Evolutionary conservation across 2,113 vertebrate genomes (phyloP).

Genomic region (Gavia stellata): DNA sequence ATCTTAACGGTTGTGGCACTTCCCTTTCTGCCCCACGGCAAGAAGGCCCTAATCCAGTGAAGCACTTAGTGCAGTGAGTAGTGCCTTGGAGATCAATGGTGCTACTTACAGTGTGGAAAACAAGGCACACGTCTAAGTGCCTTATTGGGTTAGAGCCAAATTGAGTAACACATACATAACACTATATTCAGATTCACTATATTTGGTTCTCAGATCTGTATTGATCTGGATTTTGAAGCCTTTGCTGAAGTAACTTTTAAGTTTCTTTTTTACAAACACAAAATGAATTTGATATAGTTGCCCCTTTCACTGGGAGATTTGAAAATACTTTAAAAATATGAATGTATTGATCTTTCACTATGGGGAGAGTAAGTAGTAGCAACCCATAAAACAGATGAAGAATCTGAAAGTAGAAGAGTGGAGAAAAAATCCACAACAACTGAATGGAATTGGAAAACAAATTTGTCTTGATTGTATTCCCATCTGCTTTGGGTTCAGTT

Average conservation of each 20-base stretch:
- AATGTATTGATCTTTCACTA: slow-evolving; percentile 56
- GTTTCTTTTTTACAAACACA: neutral
- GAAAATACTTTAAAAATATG: slow-evolving; percentile 56
- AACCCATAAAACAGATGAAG: slow-evolving; percentile 34
- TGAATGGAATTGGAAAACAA: slow-evolving; percentile 39
- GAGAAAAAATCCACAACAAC: slow-evolving; percentile 3
- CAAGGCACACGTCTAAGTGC: neutral
- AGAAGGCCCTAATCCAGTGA: neutral
- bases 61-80: neutral
- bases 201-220: neutral
- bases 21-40: neutral
- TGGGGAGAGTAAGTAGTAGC: neutral
- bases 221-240: slow-evolving; percentile 34
- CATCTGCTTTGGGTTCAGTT: slow-evolving; percentile 46
- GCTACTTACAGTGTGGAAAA: neutral
- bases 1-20: neutral
- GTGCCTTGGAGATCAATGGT: neutral
- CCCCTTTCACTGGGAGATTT: slow-evolving; percentile 39
- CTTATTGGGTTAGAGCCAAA: neutral
- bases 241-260: neutral
- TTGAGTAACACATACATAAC: neutral
- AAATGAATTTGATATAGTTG: slow-evolving; percentile 45
- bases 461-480: slow-evolving; percentile 56
- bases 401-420: slow-evolving; percentile 7
- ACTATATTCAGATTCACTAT: neutral